Conservation (phyloP, 2,888 invertebrate species). For the Oxycera nigricornis region DNA sequence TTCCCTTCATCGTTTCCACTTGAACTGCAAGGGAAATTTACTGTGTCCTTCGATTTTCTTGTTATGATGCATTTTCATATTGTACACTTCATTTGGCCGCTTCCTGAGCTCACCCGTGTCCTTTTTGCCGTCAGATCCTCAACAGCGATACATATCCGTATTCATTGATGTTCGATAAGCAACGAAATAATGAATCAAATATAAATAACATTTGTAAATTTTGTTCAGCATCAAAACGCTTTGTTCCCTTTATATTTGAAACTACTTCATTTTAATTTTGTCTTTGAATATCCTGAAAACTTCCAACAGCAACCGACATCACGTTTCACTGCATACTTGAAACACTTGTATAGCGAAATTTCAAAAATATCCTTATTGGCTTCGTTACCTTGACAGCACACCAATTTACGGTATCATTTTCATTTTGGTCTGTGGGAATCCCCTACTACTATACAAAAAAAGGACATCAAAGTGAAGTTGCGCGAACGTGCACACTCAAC, state of each 20-base stretch:
- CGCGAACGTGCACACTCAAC: neutral
- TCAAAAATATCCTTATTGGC: neutral
- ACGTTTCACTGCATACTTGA: too few species aligned
- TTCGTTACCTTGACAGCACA: slow-evolving; percentile 6
- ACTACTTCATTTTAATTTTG: too few species aligned
- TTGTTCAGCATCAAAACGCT: too few species aligned
- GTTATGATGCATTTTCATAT: slow-evolving; percentile 34
- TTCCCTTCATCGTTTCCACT: neutral
- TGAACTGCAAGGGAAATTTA: slow-evolving; percentile 22
- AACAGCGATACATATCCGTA: too few species aligned
- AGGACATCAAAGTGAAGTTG: neutral
- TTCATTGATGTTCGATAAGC: too few species aligned
- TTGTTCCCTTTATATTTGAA: too few species aligned
- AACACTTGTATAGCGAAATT: too few species aligned
- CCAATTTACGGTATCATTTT: neutral
- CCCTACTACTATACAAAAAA: too few species aligned
- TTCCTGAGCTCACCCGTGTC: neutral
- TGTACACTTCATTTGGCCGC: neutral
- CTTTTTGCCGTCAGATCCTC: neutral
- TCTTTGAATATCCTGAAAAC: too few species aligned
- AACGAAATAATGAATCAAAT: too few species aligned
- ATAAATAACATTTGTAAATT: too few species aligned
- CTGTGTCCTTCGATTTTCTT: slow-evolving; percentile 25
- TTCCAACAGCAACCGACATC: too few species aligned
- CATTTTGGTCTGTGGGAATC: neutral